Evolutionary conservation across 2,113 vertebrate species (phyloP).

Genomic region (Sitta europaea): DNA sequence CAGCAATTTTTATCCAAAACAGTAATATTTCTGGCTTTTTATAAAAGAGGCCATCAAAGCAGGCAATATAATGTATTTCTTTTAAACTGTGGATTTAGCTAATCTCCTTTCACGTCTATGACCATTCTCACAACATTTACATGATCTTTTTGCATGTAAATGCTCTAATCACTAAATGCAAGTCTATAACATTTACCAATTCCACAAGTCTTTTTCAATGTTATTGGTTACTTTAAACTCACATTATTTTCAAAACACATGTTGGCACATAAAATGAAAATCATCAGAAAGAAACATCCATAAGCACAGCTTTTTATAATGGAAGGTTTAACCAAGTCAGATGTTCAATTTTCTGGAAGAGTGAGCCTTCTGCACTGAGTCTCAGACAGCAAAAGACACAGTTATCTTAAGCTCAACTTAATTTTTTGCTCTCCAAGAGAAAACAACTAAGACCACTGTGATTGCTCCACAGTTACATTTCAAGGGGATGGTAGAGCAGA

Average conservation of each 20-base stretch:
- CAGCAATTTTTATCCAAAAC: not conserved
- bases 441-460: not conserved
- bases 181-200: not conserved
- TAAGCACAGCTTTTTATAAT: not conserved
- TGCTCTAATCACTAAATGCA: not conserved
- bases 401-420: not conserved
- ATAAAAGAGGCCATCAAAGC: not conserved
- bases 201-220: not conserved
- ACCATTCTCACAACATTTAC: not conserved
- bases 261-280: not conserved
- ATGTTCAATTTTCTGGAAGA: not conserved
- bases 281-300: not conserved
- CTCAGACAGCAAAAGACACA: not conserved
- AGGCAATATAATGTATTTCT: not conserved
- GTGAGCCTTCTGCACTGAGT: not conserved
- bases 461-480: not conserved
- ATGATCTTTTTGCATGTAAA: not conserved
- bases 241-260: not conserved
- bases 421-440: not conserved
- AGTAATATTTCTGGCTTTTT: not conserved
- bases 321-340: not conserved
- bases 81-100: not conserved
- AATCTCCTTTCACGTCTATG: not conserved
- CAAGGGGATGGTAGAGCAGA: not conserved
- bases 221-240: not conserved